Percentiles rank a stretch among this genome's conserved stretches.
Conservation (phyloP, 2,113 vertebrate species). For the Myxocyprinus asiaticus region DNA sequence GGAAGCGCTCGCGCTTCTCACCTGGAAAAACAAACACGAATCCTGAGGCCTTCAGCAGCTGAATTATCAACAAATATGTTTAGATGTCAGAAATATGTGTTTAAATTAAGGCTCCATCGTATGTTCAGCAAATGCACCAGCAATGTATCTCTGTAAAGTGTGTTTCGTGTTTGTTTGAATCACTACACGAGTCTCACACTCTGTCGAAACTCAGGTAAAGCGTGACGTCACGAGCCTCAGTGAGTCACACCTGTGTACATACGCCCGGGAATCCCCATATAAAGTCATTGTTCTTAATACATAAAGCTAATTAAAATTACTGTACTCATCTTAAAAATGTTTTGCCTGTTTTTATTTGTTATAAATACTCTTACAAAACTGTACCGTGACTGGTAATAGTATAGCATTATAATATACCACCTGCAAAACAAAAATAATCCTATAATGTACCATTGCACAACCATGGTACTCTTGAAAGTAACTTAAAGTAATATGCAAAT, state of each 20-base stretch:
- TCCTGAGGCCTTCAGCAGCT: neutral
- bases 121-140: no score
- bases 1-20: constrained; percentile 20
- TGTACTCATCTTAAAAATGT: no score
- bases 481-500: no score
- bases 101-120: neutral
- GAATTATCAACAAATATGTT: accelerated
- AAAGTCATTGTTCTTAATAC: no score
- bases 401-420: no score
- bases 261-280: neutral
- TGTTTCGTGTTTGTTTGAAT: neutral
- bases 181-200: neutral
- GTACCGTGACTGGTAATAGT: no score
- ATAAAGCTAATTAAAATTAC: no score
- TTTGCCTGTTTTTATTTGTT: no score
- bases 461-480: no score
- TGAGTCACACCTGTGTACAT: constrained; percentile 32
- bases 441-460: no score
- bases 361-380: no score
- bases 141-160: neutral
- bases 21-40: neutral
- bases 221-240: constrained; percentile 46
- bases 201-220: constrained; percentile 75
- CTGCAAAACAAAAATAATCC: no score
- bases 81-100: neutral